These are phyloP conservation scores for Clarias magur DNA, from an alignment of 2,113 vertebrate species.

Conservation along the genomic window DNA sequence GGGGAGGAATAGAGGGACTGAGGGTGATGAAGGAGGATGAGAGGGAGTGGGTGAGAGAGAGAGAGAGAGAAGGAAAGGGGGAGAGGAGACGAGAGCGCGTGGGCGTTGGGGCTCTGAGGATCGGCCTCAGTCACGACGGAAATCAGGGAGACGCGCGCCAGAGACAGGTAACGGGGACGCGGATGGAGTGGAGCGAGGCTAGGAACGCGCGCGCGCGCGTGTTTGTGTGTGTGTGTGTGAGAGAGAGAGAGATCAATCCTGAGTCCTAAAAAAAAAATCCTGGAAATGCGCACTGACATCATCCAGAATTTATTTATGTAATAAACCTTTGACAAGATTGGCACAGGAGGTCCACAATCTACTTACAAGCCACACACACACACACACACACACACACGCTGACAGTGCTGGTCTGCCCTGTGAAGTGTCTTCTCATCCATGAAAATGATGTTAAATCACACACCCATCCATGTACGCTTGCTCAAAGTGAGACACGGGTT, in stretches of 20 bases:
- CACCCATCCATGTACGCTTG: not conserved
- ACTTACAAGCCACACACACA: slow-evolving; percentile 34
- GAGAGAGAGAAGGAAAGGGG: slow-evolving; percentile 9
- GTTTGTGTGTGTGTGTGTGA: slow-evolving; percentile 13
- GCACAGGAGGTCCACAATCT: not conserved
- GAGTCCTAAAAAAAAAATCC: not conserved
- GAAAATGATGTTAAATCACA: not conserved
- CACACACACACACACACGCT: slow-evolving; percentile 21
- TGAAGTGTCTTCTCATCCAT: slow-evolving; percentile 41
- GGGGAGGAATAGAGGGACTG: slow-evolving; percentile 5
- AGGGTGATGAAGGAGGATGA: not conserved
- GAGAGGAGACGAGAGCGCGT: slow-evolving; percentile 34
- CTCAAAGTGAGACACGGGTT: slow-evolving; percentile 7
- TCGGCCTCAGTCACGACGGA: slow-evolving; percentile 58
- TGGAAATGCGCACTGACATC: not conserved
- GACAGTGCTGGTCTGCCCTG: slow-evolving; percentile 14
- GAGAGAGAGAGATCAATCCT: slow-evolving; percentile 5
- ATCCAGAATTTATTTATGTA: slow-evolving; percentile 9
- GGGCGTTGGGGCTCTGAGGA: slow-evolving; percentile 51
- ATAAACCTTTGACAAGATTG: slow-evolving; percentile 30
- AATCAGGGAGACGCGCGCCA: slow-evolving; percentile 46
- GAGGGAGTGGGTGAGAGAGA: slow-evolving; percentile 6
- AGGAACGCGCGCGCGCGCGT: not conserved
- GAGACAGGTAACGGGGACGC: slow-evolving; percentile 45
- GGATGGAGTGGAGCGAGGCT: slow-evolving; percentile 6